Base-by-base conservation (phyloP, 2,888 invertebrate species). In the Agrypnus murinus region DNA sequence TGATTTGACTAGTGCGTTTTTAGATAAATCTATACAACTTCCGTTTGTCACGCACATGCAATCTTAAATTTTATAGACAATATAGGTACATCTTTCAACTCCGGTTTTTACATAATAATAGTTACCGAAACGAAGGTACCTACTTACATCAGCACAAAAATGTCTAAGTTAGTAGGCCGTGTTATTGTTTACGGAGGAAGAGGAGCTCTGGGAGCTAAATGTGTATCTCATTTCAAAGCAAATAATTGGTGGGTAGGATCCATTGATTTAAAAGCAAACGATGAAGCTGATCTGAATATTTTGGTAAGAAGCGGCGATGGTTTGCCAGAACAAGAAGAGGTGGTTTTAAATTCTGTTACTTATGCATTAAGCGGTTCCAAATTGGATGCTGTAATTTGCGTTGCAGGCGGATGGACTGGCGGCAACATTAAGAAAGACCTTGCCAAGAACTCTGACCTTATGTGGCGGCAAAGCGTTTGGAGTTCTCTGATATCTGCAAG, bases 391-490 rank as follows among this genome's bases (percentile, higher is more conserved):
- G 90, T 98, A 43, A 92, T 98, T 77, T 98, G 97, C 86, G 98
- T 98, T 12, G 98, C 98, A 71, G 98, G 98, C 46, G 98, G 97
- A 60, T 98, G 97, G 97, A 95, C 96, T 31, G 94, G 97, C 55
- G 97, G 97, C 19, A 96, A 95, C 87, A 93, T 95, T 7, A 88
- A 90, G 62, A 92, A 93, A 86, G 96, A 95, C 81, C 91, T 97
- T 74, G 89, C 95, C 55, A 94, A 95, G 84, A 96, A 94, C 82
- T 88, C 93, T 2, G 96, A 98, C 79, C 83, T 95, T 46, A 97
- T 97, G 96, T 95, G 95, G 93, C 93, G 94, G 73, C 98, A 98
- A 84, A 96, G 95, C 81, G 95, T 98, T 5, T 97, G 97, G 95
- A 94, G 95, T 74, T 96, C 97, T 0, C 83, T 87, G 8, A 95